Evolutionary conservation across 2,888 invertebrate species (phyloP), one percentile per base, ranked within the genome.

Genomic region (Caenorhabditis sp.): DNA sequence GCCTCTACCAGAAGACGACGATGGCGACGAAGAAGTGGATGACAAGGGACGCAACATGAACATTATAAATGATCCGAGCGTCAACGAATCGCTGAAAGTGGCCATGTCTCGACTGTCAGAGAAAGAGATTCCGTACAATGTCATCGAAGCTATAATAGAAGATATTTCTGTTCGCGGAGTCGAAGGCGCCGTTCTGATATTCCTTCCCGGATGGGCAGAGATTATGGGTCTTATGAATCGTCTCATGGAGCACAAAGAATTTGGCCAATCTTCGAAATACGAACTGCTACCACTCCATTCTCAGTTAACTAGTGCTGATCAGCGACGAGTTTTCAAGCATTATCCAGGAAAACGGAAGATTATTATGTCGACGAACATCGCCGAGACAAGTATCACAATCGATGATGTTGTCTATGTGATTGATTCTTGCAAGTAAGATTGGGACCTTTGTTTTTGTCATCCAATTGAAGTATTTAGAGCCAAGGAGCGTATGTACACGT

Each of bases 401-500:
- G 96, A 99, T 92, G 99, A 99, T 92, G 97, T 99, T 1, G 97
- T 98, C 1, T 98, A 95, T 93, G 98, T 99, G 0, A 96, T 99
- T 80, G 98, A 99, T 92, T 96, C 96, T 53, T 97, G 98, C 93
- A 97, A 98, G 93, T 93, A 88, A 90, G 93, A n/a, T 32, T 26
- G 51, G 40, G 11, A 11, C 13, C 40, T 5, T 37, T 24, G 58
- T 20, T 47, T 37, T 50, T n/a, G 1, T 26, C n/a, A 20, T 22
- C 15, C 24, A 22, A 51, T 11, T 22, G 26, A 35, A 20, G 22
- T 67, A 85, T 89, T 40, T 85, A 93, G 93, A 93, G 96, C 97
- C 0, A 97, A 98, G 92, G 96, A 98, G 95, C 98, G 98, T 92
- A 94, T 98, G 91, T 98, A 98, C 92, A 98, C 98, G 0, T 96